phyloP scores from a whole-genome alignment of 2,113 vertebrate genomes.

The Tonatia bakeri region DNA sequence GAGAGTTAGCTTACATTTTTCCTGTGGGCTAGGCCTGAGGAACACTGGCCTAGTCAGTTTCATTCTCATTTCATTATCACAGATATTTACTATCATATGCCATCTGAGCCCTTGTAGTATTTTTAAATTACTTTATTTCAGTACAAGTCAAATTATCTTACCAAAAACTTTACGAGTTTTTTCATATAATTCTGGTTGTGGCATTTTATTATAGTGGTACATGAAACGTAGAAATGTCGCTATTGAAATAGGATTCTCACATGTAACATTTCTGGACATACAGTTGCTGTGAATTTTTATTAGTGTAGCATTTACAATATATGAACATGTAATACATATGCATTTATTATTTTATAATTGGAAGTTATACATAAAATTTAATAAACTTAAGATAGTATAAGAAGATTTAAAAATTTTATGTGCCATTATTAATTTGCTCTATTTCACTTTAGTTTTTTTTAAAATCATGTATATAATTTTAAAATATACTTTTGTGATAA shows the following conservation, averaged over 20 bases:
- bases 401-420: not conserved
- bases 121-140: conserved; percentile 13
- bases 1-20: conserved; percentile 28
- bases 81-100: not conserved
- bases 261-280: not conserved
- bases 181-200: not conserved
- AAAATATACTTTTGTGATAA: not conserved
- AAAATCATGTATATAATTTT: conserved; percentile 10
- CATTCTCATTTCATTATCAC: not conserved
- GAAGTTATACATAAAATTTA: not conserved
- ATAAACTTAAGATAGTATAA: not conserved
- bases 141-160: conserved; percentile 16
- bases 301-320: not conserved
- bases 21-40: not conserved
- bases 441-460: conserved; percentile 21
- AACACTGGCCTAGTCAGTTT: not conserved
- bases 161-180: conserved; percentile 8
- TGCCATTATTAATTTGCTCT: conserved; percentile 1
- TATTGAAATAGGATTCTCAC: not conserved
- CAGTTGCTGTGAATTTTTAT: not conserved
- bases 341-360: conserved; percentile 17
- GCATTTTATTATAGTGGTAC: conserved; percentile 10
- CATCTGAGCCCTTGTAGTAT: not conserved
- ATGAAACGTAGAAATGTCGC: not conserved
- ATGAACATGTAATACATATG: not conserved